phyloP scores from a whole-genome alignment of 2,888 invertebrate species.

The Nemotelus nigrinus region DNA sequence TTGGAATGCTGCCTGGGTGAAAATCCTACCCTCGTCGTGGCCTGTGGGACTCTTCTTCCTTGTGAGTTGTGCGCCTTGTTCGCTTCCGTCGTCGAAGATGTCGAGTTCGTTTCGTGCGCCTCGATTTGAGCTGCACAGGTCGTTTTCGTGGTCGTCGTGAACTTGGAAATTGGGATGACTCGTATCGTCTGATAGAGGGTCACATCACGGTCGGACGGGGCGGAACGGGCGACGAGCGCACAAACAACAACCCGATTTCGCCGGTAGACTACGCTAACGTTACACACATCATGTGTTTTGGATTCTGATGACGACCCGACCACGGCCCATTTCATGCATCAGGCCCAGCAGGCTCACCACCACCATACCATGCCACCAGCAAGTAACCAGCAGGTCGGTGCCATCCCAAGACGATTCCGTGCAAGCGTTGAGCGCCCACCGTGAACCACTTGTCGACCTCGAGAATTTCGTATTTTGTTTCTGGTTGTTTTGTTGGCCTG shows the following conservation, averaged over 20 bases:
- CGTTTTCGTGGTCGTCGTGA: slow-evolving; percentile 25
- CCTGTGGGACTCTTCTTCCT: slow-evolving; percentile 19
- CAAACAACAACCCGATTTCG: slow-evolving; percentile 60
- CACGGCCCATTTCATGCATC: slow-evolving; percentile 33
- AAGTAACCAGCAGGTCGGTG: not conserved
- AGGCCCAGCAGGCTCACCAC: slow-evolving; percentile 32
- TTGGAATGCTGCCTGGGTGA: slow-evolving; percentile 39
- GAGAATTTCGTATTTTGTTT: slow-evolving; percentile 12
- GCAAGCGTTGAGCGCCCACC: slow-evolving; percentile 33
- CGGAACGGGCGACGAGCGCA: slow-evolving; percentile 59
- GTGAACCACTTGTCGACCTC: slow-evolving; percentile 45
- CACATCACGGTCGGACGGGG: slow-evolving; percentile 56
- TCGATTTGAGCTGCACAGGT: slow-evolving; percentile 25
- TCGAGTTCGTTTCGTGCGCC: not conserved
- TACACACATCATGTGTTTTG: slow-evolving; percentile 45
- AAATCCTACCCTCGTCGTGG: slow-evolving; percentile 26
- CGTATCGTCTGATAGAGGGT: slow-evolving; percentile 60
- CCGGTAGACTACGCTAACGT: slow-evolving; percentile 51
- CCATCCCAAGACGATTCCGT: not conserved
- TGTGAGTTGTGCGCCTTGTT: slow-evolving; percentile 2
- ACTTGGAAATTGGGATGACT: slow-evolving; percentile 56
- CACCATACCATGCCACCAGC: not conserved
- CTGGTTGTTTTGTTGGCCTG: not conserved
- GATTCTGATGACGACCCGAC: slow-evolving; percentile 53
- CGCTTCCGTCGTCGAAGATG: slow-evolving; percentile 9